Base-by-base conservation (phyloP, 2,797 vertebrate genomes). In the Lithobates pipiens region DNA sequence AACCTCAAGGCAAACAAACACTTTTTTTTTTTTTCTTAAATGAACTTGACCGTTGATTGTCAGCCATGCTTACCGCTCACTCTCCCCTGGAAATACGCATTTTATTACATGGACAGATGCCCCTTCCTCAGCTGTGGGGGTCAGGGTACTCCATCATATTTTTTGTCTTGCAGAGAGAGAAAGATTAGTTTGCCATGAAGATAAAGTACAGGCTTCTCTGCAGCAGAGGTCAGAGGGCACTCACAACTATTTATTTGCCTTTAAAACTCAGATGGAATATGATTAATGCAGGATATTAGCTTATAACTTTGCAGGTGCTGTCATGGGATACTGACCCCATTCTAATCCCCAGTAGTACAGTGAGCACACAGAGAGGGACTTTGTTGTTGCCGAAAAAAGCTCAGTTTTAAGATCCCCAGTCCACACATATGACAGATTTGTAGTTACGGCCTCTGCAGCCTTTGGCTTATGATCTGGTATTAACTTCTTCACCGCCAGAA, bases 261-360 rank as follows among this genome's bases (percentile, higher is more conserved):
- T 94, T 91, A 87, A 92, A 94, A 86, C 89, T 76, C 34, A 92
- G 90, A 91, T 83, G 88, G 91, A 85, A 86, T 93, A 93, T 94
- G 93, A 95, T 94, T 94, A 94, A 94, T 93, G 91, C 86, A 67
- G 86, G 91, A 91, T 92, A 90, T 92, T 91, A 92, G 91, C 90
- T 90, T 86, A 89, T 89, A 91, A 91, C 88, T 54, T 50, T 83
- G 92, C 93, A 94, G 94, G 94, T 94, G 93, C 83, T 1, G 90
- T 90, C 80, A 21, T 86, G 91, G 89, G 90, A 93, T 90, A 89
- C 86, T 94, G 93, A 94, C 92, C 93, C 90, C 68, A n/a, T 0
- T 2, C 88, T 95, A 95, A 95, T 94, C 93, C 90, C 91, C 88
- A 82, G 42, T 84, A 92, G 91, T 73, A 91, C 91, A 89, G 89